Evolutionary conservation across 2,113 vertebrate genomes (phyloP).

Genomic region (Poeciliopsis turrubarensis): DNA sequence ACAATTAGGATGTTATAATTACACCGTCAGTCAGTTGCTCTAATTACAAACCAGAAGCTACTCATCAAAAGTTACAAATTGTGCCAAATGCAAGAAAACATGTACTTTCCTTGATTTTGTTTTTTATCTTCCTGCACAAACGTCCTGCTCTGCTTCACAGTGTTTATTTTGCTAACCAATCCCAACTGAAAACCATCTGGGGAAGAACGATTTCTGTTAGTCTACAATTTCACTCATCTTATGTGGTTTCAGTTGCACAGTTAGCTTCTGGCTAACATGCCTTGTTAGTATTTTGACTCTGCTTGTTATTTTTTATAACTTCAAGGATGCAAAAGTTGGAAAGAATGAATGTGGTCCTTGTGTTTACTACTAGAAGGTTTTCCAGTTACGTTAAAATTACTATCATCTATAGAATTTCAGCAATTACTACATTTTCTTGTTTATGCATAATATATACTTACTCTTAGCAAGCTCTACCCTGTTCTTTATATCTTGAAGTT

Average conservation of each 20-base stretch:
- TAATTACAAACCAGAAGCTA: conserved; percentile 56
- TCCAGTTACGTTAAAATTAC: conserved; percentile 17
- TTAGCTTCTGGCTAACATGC: conserved; percentile 36
- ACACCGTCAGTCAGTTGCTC: conserved; percentile 41
- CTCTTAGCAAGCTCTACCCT: too few relatives aligned
- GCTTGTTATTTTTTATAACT: too few relatives aligned
- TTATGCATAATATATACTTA: not conserved
- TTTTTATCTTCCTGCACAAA: conserved; percentile 24
- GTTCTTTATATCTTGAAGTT: too few relatives aligned
- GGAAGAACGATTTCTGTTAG: conserved; percentile 30
- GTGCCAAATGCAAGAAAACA: conserved; percentile 48
- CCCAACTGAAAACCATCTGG: conserved; percentile 31
- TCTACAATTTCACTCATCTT: conserved; percentile 48
- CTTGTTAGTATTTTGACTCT: not conserved
- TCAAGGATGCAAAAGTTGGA: conserved; percentile 27
- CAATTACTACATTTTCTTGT: too few relatives aligned
- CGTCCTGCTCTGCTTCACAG: conserved; percentile 31
- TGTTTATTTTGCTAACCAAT: conserved; percentile 59
- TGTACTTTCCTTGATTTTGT: conserved; percentile 61
- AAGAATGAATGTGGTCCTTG: not conserved
- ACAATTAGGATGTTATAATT: conserved; percentile 67
- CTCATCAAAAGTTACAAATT: conserved; percentile 7
- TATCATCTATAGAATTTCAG: too few relatives aligned
- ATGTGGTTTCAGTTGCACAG: conserved; percentile 51
- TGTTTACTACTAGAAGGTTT: conserved; percentile 64